Conservation (phyloP, 2,113 vertebrate genomes). For the Coturnix japonica region DNA sequence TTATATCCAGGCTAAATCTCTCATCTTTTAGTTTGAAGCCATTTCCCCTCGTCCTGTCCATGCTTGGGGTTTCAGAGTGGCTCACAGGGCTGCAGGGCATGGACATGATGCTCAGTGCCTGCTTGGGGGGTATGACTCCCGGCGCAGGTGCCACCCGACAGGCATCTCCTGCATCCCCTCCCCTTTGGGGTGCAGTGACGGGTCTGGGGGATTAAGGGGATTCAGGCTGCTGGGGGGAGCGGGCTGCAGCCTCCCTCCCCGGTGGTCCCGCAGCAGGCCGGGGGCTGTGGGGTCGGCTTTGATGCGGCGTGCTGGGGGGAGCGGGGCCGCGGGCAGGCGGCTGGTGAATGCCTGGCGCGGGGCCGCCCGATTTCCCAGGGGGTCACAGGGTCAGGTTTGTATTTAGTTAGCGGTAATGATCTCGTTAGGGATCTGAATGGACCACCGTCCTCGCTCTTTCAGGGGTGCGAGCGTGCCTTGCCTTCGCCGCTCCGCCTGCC, state of each 20-base stretch:
- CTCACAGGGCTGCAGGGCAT: not conserved
- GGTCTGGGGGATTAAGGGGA: constrained; percentile 78
- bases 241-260: constrained; percentile 67
- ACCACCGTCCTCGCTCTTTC: constrained; percentile 87
- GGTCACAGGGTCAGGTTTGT: constrained; percentile 87
- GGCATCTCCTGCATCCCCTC: constrained; percentile 82
- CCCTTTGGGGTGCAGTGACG: constrained; percentile 71
- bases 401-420: constrained; percentile 93
- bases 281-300: not conserved
- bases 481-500: constrained; percentile 81
- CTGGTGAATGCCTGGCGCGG: constrained; percentile 75
- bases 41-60: no score
- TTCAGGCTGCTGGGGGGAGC: constrained; percentile 74
- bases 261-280: constrained; percentile 75
- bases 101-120: not conserved
- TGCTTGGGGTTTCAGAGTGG: not conserved
- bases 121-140: not conserved
- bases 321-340: not conserved
- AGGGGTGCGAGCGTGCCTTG: constrained; percentile 84
- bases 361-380: constrained; percentile 84
- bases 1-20: no score
- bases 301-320: not conserved
- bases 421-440: constrained; percentile 89
- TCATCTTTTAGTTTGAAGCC: no score
- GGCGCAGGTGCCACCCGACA: constrained; percentile 77